These are phyloP conservation scores for Neotragus moschatus DNA, from an alignment of 2,113 vertebrate species.

Conservation along the genomic window DNA sequence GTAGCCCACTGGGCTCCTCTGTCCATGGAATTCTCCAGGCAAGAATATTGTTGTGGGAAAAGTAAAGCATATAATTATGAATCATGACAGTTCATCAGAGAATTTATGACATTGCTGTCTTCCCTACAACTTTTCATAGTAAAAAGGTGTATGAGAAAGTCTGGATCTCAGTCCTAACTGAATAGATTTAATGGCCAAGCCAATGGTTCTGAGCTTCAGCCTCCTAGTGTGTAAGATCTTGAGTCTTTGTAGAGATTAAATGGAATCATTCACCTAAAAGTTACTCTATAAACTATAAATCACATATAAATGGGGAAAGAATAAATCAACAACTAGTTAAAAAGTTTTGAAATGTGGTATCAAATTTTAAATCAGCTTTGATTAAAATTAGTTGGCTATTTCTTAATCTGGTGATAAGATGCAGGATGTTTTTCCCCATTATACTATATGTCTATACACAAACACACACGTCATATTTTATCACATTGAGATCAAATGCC, in stretches of 20 bases:
- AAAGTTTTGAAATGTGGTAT: not conserved
- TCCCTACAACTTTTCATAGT: not conserved
- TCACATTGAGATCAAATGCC: not conserved
- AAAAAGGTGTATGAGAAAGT: not conserved
- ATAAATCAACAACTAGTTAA: not conserved
- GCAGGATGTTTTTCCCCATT: not conserved
- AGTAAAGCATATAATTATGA: not conserved
- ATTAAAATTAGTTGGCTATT: not conserved
- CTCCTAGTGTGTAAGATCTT: not conserved
- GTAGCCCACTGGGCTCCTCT: not conserved
- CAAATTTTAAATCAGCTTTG: not conserved
- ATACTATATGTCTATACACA: not conserved
- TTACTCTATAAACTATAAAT: not conserved
- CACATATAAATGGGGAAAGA: not conserved
- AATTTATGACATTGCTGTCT: not conserved
- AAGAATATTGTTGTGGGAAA: not conserved
- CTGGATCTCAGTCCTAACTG: not conserved
- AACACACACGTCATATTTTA: not conserved
- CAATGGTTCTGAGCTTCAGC: not conserved
- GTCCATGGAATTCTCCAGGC: not conserved
- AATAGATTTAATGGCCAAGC: not conserved
- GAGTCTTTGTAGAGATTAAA: not conserved
- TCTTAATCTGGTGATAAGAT: not conserved
- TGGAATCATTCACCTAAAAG: not conserved
- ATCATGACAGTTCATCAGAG: not conserved